phyloP scores from a whole-genome alignment of 2,113 vertebrate species.

The Leptocoma aspasia region DNA sequence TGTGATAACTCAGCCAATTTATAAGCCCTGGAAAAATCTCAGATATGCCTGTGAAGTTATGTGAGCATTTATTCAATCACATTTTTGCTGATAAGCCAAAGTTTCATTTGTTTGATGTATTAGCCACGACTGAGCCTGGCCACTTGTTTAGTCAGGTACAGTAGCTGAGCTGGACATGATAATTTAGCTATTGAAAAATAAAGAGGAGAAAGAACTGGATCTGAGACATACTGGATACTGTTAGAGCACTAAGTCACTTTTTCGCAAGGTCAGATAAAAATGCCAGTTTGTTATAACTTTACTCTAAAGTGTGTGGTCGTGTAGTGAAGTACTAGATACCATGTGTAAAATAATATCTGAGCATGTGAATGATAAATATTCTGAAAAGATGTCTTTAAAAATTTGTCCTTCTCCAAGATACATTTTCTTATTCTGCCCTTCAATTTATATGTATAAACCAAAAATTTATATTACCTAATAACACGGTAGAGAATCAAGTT shows the following conservation, averaged over 20 bases:
- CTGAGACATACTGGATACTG: not conserved
- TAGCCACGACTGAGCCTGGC: not conserved
- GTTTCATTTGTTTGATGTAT: conserved; percentile 9
- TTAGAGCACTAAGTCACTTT: not conserved
- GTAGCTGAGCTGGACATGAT: not conserved
- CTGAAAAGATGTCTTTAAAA: not conserved
- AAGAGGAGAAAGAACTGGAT: not conserved
- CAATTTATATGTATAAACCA: not conserved
- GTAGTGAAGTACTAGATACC: not conserved
- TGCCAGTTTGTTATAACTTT: not conserved
- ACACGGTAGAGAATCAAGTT: not conserved
- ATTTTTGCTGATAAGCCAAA: conserved; percentile 41
- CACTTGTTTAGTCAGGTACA: conserved; percentile 29
- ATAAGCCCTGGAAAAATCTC: conserved; percentile 44
- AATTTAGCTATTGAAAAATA: not conserved
- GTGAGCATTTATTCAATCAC: conserved; percentile 21
- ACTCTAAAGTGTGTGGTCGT: not conserved
- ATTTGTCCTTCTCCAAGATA: not conserved
- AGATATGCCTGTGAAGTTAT: conserved; percentile 50
- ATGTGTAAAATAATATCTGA: not conserved
- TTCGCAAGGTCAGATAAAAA: not conserved
- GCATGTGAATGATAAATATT: not conserved
- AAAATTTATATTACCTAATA: not conserved
- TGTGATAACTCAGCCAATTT: conserved; percentile 36
- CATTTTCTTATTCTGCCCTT: not conserved